Conservation (phyloP, 2,113 vertebrate species). For the Coregonus clupeaformis region DNA sequence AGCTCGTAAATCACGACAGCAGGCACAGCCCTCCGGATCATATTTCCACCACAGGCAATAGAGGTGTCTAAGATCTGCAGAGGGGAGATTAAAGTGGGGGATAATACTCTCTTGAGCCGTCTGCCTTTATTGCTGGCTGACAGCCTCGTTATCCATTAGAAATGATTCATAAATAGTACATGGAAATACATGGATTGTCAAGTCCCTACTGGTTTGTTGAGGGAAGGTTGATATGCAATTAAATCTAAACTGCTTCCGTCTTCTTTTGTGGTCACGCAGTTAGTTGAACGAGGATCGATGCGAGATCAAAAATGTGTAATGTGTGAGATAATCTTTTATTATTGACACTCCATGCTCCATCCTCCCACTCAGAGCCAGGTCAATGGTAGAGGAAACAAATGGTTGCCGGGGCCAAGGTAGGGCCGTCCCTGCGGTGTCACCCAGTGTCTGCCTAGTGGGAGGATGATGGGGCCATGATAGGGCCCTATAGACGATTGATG, state of each 20-base stretch:
- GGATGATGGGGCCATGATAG: not conserved
- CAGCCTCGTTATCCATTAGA: not conserved
- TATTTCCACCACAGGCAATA: not conserved
- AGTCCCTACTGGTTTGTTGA: too few relatives aligned
- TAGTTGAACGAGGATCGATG: not conserved
- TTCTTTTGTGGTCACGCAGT: not conserved
- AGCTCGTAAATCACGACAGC: not conserved
- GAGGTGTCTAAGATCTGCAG: slow-evolving; percentile 1
- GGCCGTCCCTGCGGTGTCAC: not conserved
- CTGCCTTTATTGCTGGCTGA: not conserved
- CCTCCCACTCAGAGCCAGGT: not conserved
- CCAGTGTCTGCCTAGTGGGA: not conserved
- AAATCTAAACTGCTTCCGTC: too few relatives aligned
- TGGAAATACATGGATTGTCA: too few relatives aligned
- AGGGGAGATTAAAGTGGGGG: not conserved
- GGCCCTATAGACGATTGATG: not conserved
- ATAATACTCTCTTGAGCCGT: not conserved
- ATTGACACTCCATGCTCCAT: too few relatives aligned
- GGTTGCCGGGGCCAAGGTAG: not conserved
- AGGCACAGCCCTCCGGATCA: not conserved
- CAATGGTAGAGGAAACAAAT: not conserved
- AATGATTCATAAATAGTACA: not conserved
- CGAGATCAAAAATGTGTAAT: not conserved
- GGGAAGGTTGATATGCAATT: too few relatives aligned
- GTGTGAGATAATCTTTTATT: not conserved